Base-by-base conservation (phyloP, 2,797 vertebrate genomes). In the Glyptemys insculpta region DNA sequence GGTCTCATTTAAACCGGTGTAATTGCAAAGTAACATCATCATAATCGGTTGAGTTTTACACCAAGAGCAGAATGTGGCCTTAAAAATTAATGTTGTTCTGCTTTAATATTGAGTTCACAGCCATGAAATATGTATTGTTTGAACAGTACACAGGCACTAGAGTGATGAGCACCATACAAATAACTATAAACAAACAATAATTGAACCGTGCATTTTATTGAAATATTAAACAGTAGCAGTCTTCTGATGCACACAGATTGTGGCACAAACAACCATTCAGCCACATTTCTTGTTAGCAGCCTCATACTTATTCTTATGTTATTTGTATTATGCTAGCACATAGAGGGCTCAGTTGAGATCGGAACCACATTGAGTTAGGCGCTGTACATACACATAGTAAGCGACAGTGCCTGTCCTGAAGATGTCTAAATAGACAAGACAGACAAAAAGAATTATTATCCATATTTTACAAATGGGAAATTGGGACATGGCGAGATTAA, bases 1-100 rank as follows among this genome's bases (percentile, higher is more conserved):
- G 7, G 12, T 91, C 83, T 68, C 16, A 34, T 86, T 83, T 47
- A 25, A 56, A 89, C 5, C 21, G 3, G 81, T 18, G 3, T 2
- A 59, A 8, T 47, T 88, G 90, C 81, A 47, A 92, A 85, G 2
- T 34, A 62, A 1, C 37, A 57, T 2, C 4, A 52, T 3, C 47
- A 0, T 12, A 83, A 85, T 44, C 59, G 52, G 50, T 80, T 50
- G 34, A 80, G 16, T 1, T 27, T 79, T 50, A 4, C 50, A n/a
- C 11, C 14, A 78, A 5, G 0, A 15, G 2, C 14, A 82, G 8
- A 84, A 53, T 15, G 47, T 0, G 3, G 6, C n/a, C 15, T 91
- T 87, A 44, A 1, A 65, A 62, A 79, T 78, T 18, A 79, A 44
- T 68, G 29, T 8, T n/a, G 1, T 27, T 18, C 5, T 74, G 50